Evolutionary conservation across 2,888 invertebrate genomes (phyloP), one percentile per base, ranked within the genome.

Genomic region (Desoria tigrina): DNA sequence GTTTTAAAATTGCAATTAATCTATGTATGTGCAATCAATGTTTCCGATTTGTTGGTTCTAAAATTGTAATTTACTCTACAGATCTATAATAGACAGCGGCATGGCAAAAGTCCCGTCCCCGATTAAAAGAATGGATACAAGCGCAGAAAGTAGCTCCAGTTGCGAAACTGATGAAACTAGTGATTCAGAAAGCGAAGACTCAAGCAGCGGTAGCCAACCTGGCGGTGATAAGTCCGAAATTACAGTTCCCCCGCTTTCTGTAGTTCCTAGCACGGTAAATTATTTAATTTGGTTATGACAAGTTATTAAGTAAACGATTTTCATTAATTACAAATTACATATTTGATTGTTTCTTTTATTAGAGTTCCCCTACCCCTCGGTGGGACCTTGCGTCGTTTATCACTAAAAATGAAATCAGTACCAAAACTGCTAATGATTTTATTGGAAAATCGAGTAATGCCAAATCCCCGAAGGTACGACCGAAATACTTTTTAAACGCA

Each of bases 81-180:
- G 71, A 67, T 69, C 72, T 53, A 72, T 72, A 28, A 65, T 68
- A 64, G 68, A 69, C 42, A 69, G 71, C 66, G 71, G 68, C 60
- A 72, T 74, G 71, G 71, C 71, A 42, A 71, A 72, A 61, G 71
- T 68, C 61, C 74, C 72, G 54, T 72, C 72, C 55, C 74, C 57
- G 23, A 63, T 76, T 37, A 62, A 68, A 37, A 74, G 68, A 53
- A 75, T 75, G 75, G 74, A 75, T 65, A 70, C 72, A 42, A 76
- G 75, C 65, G 68, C 68, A 45, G 75, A 74, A 32, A 74, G 74
- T 68, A 76, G 76, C 55, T 76, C 76, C 16, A 73, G 72, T 70
- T 68, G 63, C 68, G 72, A 71, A 42, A 67, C 65, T 23, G 69
- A 71, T 71, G 32, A 32, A 32, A 7, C 32, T 49, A 70, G 66